A percentile compares a stretch with the other conserved stretches of the same genome.
phyloP scores from a whole-genome alignment of 2,113 vertebrate genomes.

The Lota lota region DNA sequence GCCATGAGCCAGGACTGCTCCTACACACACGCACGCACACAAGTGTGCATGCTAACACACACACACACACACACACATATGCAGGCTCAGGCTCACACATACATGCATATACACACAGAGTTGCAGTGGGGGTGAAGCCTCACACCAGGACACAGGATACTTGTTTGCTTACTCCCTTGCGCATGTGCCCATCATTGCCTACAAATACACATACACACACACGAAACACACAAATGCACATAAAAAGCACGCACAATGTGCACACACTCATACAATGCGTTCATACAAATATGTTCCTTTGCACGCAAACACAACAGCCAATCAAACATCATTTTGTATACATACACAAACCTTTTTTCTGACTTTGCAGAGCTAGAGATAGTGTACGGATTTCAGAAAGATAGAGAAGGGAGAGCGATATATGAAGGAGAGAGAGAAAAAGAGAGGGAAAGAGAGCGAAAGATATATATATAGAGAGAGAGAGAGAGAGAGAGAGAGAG shows the following conservation, averaged over 20 bases:
- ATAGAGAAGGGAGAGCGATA: not conserved
- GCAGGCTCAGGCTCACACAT: not conserved
- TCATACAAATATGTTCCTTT: not conserved
- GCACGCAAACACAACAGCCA: too few relatives aligned
- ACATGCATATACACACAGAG: constrained; percentile 12
- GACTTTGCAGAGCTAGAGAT: not conserved
- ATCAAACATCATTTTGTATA: not conserved
- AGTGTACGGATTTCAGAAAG: not conserved
- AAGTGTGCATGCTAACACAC: constrained; percentile 42
- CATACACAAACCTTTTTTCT: not conserved
- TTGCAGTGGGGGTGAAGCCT: not conserved
- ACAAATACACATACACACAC: constrained; percentile 51
- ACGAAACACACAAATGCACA: too few relatives aligned
- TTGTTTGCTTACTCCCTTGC: constrained; percentile 37
- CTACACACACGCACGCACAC: constrained; percentile 12
- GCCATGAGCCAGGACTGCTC: not conserved
- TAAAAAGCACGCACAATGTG: too few relatives aligned
- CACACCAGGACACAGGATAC: not conserved
- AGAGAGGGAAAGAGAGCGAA: too few relatives aligned
- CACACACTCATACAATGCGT: not conserved
- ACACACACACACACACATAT: constrained; percentile 40
- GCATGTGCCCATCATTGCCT: not conserved
- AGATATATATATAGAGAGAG: too few relatives aligned
- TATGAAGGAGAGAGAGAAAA: too few relatives aligned
- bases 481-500: not conserved